phyloP scores from a whole-genome alignment of 1,140 invertebrate genomes.

The Drosophila nigromelanica region DNA sequence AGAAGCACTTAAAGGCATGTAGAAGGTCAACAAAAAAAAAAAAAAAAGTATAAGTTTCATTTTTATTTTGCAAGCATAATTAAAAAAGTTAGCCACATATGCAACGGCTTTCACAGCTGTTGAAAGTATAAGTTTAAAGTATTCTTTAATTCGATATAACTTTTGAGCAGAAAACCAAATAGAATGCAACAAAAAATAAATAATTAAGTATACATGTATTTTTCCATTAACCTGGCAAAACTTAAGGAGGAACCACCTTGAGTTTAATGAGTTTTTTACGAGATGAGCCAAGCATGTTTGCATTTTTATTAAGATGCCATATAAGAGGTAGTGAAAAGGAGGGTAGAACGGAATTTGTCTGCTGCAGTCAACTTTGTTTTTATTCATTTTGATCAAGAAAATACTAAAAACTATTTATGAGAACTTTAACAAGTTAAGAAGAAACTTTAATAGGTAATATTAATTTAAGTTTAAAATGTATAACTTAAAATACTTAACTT shows the following conservation, averaged over 20 bases:
- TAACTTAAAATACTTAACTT: no score
- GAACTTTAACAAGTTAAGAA: no score
- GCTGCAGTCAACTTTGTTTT: no score
- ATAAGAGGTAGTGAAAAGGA: neutral
- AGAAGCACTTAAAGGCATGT: conserved; percentile 31
- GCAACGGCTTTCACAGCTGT: conserved; percentile 24
- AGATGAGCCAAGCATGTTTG: neutral
- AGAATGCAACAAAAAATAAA: neutral
- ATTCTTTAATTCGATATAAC: conserved; percentile 31
- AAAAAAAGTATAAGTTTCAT: conserved; percentile 46
- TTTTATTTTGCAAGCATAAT: conserved; percentile 56
- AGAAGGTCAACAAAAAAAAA: conserved; percentile 44
- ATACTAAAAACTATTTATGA: no score
- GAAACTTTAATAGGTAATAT: no score
- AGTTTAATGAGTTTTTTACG: neutral
- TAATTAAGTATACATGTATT: neutral
- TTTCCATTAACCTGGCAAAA: neutral
- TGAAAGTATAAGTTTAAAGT: conserved; percentile 13
- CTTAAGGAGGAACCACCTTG: neutral
- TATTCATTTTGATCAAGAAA: no score
- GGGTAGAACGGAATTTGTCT: no score
- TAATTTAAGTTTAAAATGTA: no score
- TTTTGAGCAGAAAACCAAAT: conserved; percentile 3
- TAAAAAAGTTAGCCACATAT: conserved; percentile 58
- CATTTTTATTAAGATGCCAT: neutral